Evolutionary conservation across 92 coral and sea anemone genomes (phyloP), one percentile per base, ranked within the genome.

Genomic region (Palythoa grandiflora): DNA sequence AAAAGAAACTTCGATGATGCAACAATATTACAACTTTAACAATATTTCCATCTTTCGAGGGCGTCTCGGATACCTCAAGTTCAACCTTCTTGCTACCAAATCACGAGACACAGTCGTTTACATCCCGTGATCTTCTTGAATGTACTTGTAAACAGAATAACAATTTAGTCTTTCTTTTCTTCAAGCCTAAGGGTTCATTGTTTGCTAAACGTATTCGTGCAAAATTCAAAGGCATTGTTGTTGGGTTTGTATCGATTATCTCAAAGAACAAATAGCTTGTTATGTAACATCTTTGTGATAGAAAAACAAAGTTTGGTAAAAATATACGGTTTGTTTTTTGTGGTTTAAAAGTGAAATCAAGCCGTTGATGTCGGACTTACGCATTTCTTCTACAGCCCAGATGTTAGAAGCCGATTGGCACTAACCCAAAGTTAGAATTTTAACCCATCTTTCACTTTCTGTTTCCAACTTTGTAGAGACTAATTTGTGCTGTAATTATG

Each of bases 41-140:
- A 7, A 60, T 63, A 20, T 63, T 21, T 63, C 10, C 35, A n/a
- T 8, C 28, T 5, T 5, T 8, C 50, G 7, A 63, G 36, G 20
- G 36, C 28, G 0, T 1, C 6, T 2, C 5, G 35, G 9, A 35
- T 35, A 2, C n/a, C 5, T 20, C 28, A 7, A 35, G 70, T 63
- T 19, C 70, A 3, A n/a, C 70, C 6, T 16, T 9, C 37, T 17
- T 17, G 17, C 20, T 17, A 6, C n/a, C 3, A n/a, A 63, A 63
- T 63, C 70, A 63, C 70, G 70, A 63, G 70, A 63, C 70, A 60
- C 8, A 19, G 36, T 17, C 35, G 1, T 16, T 63, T 63, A 17
- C 70, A 19, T 63, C 70, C 70, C 70, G 70, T 63, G 70, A 63
- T 63, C 70, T 60, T 60, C 68, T 63, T 63, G 28, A 10, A 35